Evolutionary conservation across 2,888 invertebrate species (phyloP).

Genomic region (Tubulanus polymorphus): DNA sequence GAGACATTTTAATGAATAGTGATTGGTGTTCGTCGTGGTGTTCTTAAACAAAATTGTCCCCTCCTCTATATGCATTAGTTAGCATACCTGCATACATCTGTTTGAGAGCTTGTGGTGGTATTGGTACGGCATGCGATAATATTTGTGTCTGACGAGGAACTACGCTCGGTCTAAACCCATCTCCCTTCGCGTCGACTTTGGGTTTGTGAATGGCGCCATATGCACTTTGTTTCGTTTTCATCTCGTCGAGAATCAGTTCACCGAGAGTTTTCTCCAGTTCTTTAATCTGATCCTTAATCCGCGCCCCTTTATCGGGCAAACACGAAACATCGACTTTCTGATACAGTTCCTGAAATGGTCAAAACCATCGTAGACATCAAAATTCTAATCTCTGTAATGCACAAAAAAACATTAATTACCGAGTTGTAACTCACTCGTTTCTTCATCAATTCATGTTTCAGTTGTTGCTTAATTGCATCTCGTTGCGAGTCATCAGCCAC

Average conservation of each 20-base stretch:
- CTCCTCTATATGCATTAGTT: background rate
- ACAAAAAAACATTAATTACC: too few relatives aligned
- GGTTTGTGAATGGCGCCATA: background rate
- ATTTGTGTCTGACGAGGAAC: constrained; percentile 27
- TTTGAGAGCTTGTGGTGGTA: constrained; percentile 37
- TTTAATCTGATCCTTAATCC: constrained; percentile 25
- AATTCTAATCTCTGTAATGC: too few relatives aligned
- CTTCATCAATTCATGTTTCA: too few relatives aligned
- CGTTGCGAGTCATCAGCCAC: too few relatives aligned
- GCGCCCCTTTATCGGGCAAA: constrained; percentile 39
- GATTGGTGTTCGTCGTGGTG: too few relatives aligned
- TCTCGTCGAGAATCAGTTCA: constrained; percentile 9
- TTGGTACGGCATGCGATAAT: constrained; percentile 28
- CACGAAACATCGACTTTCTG: constrained; percentile 1
- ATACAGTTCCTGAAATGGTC: too few relatives aligned
- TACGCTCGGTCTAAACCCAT: constrained; percentile 6
- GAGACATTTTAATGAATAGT: too few relatives aligned
- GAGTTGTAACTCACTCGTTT: too few relatives aligned
- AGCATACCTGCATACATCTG: constrained; percentile 41
- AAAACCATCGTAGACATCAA: too few relatives aligned
- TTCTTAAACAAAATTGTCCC: too few relatives aligned
- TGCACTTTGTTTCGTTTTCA: background rate
- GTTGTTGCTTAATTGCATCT: too few relatives aligned
- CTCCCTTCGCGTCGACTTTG: constrained; percentile 14
- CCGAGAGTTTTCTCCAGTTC: constrained; percentile 20